A percentile compares a stretch with the other conserved stretches of the same genome.
phyloP scores from a whole-genome alignment of 2,113 vertebrate species.

The Tachuris rubrigastra region DNA sequence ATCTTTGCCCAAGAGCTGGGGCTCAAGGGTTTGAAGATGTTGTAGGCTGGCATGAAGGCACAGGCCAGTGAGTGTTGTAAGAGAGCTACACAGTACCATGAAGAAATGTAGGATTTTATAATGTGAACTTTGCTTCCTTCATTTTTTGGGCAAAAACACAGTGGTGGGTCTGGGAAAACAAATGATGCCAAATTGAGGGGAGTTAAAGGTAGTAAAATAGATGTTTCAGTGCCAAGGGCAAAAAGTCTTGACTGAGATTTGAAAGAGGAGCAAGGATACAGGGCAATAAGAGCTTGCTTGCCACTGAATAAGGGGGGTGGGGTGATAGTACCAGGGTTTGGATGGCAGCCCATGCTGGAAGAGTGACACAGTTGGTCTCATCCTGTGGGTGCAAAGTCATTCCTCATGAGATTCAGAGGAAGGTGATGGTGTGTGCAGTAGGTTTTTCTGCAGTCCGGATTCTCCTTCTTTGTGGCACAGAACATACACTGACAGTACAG shows the following conservation, averaged over 20 bases:
- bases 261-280: not conserved
- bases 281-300: not conserved
- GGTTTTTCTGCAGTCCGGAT: not conserved
- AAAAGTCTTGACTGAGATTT: not conserved
- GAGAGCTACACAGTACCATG: not conserved
- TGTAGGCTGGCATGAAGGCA: not conserved
- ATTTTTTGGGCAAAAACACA: too few relatives aligned
- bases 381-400: not conserved
- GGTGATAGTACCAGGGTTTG: not conserved
- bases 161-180: not conserved
- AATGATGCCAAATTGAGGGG: not conserved
- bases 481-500: not conserved
- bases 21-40: not conserved
- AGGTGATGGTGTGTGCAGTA: not conserved
- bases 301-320: not conserved
- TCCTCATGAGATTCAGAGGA: not conserved
- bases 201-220: not conserved
- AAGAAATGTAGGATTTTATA: not conserved
- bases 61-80: not conserved
- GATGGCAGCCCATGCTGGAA: not conserved
- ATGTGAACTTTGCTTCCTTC: not conserved
- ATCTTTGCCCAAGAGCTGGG: not conserved
- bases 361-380: not conserved
- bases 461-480: not conserved
- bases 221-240: too few relatives aligned